phyloP scores from a whole-genome alignment of 2,797 vertebrate genomes.

The Lacerta agilis region DNA sequence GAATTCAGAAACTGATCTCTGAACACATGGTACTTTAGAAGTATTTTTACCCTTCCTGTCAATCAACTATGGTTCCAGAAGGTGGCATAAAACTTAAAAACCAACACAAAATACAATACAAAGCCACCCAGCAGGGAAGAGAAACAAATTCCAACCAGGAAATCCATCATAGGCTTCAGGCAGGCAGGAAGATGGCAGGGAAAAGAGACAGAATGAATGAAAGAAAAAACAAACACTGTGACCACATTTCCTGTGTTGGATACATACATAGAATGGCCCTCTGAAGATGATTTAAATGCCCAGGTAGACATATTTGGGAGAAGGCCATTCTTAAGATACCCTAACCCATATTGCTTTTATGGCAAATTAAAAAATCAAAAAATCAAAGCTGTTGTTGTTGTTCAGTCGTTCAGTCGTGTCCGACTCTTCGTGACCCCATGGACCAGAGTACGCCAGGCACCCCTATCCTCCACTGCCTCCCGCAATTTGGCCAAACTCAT shows the following conservation, averaged over 20 bases:
- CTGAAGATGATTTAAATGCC: neutral
- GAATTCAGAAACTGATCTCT: neutral
- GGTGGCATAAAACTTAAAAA: neutral
- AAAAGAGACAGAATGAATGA: neutral
- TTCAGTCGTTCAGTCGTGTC: too few relatives aligned
- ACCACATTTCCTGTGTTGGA: too few relatives aligned
- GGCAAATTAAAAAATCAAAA: neutral
- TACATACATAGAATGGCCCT: neutral
- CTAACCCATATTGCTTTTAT: neutral
- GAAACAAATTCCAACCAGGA: neutral
- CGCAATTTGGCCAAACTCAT: too few relatives aligned
- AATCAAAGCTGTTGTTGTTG: too few relatives aligned
- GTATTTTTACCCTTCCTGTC: neutral
- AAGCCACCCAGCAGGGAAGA: neutral
- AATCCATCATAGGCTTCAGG: neutral
- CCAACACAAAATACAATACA: neutral
- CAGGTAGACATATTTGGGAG: neutral
- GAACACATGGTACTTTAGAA: neutral
- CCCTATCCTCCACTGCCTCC: too few relatives aligned
- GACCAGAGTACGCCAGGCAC: too few relatives aligned
- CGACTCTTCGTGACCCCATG: too few relatives aligned
- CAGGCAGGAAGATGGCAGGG: too few relatives aligned
- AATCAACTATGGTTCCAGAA: neutral
- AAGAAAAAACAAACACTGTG: neutral
- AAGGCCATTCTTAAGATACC: neutral